These are phyloP conservation scores for Eulemur rubriventer DNA, from an alignment of 2,797 vertebrate species.

Conservation along the genomic window DNA sequence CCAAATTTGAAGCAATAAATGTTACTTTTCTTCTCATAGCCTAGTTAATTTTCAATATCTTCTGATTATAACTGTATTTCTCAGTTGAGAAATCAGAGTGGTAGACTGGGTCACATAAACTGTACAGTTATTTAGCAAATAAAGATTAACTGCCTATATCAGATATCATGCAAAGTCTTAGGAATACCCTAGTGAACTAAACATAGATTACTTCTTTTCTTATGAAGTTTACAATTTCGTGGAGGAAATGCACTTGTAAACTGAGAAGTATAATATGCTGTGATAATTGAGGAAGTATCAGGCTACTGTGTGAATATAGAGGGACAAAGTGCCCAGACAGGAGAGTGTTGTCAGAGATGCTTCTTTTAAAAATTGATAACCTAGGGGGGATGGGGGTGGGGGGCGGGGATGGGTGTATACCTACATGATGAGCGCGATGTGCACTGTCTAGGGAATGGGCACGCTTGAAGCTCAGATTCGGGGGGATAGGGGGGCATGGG, in stretches of 20 bases:
- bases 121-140: background rate
- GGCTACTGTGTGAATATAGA: background rate
- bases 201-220: background rate
- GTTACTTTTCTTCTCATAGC: background rate
- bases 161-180: background rate
- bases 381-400: too few relatives aligned
- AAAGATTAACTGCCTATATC: background rate
- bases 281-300: background rate
- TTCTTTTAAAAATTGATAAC: background rate
- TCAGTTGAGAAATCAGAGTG: background rate
- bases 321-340: background rate
- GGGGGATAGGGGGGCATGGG: too few relatives aligned
- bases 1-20: background rate
- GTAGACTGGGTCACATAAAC: background rate
- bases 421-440: too few relatives aligned
- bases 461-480: too few relatives aligned
- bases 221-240: background rate
- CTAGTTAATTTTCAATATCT: background rate
- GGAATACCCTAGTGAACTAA: background rate
- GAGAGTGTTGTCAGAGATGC: background rate
- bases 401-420: too few relatives aligned
- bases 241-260: background rate
- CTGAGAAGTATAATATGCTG: background rate
- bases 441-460: too few relatives aligned
- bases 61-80: background rate